Evolutionary conservation across 2,113 vertebrate genomes (phyloP), one percentile per base, ranked within the genome.

Genomic region (Corythaixoides concolor): DNA sequence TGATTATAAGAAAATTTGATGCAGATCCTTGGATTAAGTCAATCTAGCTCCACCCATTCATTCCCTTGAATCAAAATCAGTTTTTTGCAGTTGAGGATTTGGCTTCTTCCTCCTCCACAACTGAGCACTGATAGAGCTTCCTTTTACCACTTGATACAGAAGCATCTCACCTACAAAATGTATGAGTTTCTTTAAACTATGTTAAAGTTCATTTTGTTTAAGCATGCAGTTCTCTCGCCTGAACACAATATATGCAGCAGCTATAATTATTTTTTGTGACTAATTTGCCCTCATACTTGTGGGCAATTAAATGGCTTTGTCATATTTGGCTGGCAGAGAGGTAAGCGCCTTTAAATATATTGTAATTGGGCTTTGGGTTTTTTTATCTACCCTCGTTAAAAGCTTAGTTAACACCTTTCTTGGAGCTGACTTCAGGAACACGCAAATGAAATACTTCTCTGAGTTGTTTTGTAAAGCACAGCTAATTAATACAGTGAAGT

Each of bases 211-310:
- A 59, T 74, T 78, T 86, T 89, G 73, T 90, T 92, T 56, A 78
- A 82, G 68, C 75, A 84, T 50, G 67, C 6, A 6, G n/a, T 84
- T 91, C 28, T 92, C 60, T 55, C 70, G 74, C 50, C 41, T 91
- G 56, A 94, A 55, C 26, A 39, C 19, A 69, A 15, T 45, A 78
- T 19, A 26, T 20, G n/a, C 30, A 94, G 41, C 73, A 94, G 41
- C 73, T 88, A 16, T 76, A 86, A 88, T 81, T 91, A n/a, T 87
- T 83, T 62, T 82, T 69, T 72, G 45, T 92, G 45, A 91, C 37
- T 95, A 85, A 92, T 88, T 96, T 76, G 49, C 85, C 53, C 52
- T 75, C 49, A 60, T 32, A 78, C 12, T 74, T 97, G 78, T 76
- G 68, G 78, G 63, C 30, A 15, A 87, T 93, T 89, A 92, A 81